phyloP scores from a whole-genome alignment of 2,113 vertebrate genomes.

The Erythrolamprus reginae region DNA sequence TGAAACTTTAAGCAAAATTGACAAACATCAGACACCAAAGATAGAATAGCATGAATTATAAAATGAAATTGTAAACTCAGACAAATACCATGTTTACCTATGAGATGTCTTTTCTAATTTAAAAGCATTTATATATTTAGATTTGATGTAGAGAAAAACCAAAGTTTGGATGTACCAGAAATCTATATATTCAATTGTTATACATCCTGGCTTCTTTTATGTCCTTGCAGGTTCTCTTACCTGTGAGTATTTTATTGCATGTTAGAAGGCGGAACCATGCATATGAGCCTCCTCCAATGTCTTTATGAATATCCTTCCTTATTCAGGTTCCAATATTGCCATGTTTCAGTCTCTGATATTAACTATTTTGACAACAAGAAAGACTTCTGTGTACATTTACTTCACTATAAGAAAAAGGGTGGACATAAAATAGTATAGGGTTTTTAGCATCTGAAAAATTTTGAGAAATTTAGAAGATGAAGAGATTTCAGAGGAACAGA shows the following conservation, averaged over 20 bases:
- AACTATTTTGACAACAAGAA: background rate
- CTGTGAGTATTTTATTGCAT: background rate
- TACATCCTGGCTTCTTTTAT: background rate
- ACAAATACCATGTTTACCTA: background rate
- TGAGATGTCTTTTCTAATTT: background rate
- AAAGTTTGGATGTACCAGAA: background rate
- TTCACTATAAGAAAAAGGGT: background rate
- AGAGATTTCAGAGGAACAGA: too few species aligned
- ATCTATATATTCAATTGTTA: background rate
- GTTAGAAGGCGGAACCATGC: background rate
- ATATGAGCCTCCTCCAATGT: background rate
- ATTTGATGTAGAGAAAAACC: background rate
- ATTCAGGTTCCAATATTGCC: background rate
- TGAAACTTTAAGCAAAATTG: background rate
- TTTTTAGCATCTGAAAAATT: background rate
- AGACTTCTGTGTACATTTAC: background rate
- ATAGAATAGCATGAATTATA: background rate
- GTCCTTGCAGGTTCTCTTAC: background rate
- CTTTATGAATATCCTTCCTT: background rate
- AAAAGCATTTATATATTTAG: background rate
- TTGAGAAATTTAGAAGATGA: too few species aligned
- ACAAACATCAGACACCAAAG: background rate
- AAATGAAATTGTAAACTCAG: background rate
- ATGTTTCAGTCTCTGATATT: background rate
- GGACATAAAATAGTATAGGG: background rate